Evolutionary conservation across 2,888 invertebrate species (phyloP).

Genomic region (Epinotia demarniana): DNA sequence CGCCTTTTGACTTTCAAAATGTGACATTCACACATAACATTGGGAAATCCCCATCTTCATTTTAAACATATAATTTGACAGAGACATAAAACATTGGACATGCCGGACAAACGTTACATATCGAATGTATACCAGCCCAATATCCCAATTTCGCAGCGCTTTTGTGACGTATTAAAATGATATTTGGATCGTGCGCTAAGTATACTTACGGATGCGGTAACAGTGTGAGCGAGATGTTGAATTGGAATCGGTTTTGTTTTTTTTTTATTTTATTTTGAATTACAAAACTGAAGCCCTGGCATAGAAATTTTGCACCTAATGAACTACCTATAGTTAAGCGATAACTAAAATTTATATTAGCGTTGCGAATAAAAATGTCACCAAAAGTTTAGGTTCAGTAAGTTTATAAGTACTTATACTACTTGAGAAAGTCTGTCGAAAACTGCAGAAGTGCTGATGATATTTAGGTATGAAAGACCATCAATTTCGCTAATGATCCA

Average conservation of each 20-base stretch:
- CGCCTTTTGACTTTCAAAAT: background rate
- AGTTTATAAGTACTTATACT: background rate
- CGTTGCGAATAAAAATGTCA: background rate
- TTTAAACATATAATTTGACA: no score
- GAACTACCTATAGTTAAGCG: no score
- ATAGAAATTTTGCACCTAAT: no score
- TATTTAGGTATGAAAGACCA: background rate
- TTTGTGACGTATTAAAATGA: background rate
- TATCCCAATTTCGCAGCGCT: no score
- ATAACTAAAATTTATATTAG: background rate
- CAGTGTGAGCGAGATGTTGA: background rate
- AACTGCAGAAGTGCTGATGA: background rate
- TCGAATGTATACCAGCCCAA: no score
- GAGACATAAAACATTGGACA: no score
- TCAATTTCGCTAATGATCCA: slow-evolving; percentile 32
- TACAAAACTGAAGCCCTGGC: no score
- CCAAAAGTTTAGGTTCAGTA: background rate
- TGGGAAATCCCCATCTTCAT: no score
- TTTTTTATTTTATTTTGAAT: no score
- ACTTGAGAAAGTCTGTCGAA: background rate
- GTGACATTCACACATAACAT: no score
- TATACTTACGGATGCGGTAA: background rate
- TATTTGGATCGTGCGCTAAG: background rate
- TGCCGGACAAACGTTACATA: no score
- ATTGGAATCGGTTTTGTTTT: no score